These are phyloP conservation scores for Coregonus suidteri DNA, from an alignment of 2,797 vertebrate genomes.

Conservation along the genomic window DNA sequence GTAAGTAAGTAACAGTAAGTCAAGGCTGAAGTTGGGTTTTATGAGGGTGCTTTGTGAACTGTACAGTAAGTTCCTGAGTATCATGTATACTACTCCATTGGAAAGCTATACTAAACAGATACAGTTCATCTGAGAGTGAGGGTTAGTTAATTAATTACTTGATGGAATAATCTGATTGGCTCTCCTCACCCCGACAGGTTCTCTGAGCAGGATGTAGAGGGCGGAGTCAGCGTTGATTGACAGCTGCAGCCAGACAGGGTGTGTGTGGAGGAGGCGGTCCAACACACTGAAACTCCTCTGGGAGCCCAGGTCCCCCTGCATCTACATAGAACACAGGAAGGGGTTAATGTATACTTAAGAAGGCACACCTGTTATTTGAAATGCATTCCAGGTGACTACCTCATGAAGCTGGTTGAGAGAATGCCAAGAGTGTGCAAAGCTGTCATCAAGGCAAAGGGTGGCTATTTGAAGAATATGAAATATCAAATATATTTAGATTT, in stretches of 20 bases:
- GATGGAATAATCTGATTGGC: background rate
- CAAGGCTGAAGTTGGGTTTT: background rate
- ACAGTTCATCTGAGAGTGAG: background rate
- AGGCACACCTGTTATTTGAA: too few relatives aligned
- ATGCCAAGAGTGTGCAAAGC: too few relatives aligned
- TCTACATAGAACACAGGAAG: constrained; percentile 58
- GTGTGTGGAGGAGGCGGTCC: constrained; percentile 87
- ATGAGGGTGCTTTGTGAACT: background rate
- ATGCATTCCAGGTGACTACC: too few relatives aligned
- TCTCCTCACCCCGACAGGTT: constrained; percentile 85
- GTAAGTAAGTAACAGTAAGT: background rate
- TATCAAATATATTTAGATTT: too few relatives aligned
- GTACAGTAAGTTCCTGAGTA: background rate
- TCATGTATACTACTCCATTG: background rate
- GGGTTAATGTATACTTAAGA: constrained; percentile 14
- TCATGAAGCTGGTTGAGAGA: too few relatives aligned
- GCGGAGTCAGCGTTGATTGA: constrained; percentile 83
- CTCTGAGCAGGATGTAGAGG: constrained; percentile 84
- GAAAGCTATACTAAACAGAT: background rate
- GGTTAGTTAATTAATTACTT: background rate
- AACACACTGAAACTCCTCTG: constrained; percentile 80
- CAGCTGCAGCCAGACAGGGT: constrained; percentile 88
- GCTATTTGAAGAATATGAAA: too few relatives aligned
- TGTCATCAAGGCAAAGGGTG: too few relatives aligned
- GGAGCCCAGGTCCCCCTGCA: constrained; percentile 69